Evolutionary conservation across 2,113 vertebrate species (phyloP), one percentile per base, ranked within the genome.

Genomic region (Aviceda subcristata): DNA sequence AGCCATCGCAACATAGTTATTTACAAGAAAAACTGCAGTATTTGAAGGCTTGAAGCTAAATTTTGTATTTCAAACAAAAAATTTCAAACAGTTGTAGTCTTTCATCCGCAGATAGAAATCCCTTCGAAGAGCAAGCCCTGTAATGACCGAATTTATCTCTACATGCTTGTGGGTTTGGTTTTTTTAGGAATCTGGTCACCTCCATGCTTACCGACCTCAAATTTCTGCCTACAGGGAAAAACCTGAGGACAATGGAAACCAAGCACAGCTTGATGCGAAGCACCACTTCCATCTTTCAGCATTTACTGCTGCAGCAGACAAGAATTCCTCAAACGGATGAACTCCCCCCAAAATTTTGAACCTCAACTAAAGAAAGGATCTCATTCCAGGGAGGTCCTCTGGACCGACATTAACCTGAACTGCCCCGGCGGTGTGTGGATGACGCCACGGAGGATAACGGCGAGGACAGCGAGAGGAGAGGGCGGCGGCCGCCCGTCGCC

Each of bases 371-470:
- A 27, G 15, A 24, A 23, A 22, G 45, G 12, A 4, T 3, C 22
- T 12, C 16, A 34, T 3, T 26, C 6, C 64, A 38, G 22, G 17
- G 8, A 18, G 22, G 15, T 5, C 9, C n/a, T 29, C 10, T 9
- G 29, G 12, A 7, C 46, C 2, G 3, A 11, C 16, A 0, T 7
- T 3, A n/a, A 8, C 1, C 48, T 3, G 5, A 22, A 4, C 19
- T 2, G 5, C 62, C 27, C 0, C 8, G 18, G 22, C 53, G 23
- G 78, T 0, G 16, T 0, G 26, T 3, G 21, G 72, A 30, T 10
- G 7, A 17, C 9, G 21, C 20, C n/a, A 3, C 6, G 21, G 12
- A 5, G 22, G 22, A 4, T 3, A 2, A 3, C 1, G 36, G 29
- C 48, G 17, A 3, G 1, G 13, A 5, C 55, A 38, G 7, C 32